Base-by-base conservation (phyloP, 2,888 invertebrate genomes). In the Harpagoxenus sublaevis region DNA sequence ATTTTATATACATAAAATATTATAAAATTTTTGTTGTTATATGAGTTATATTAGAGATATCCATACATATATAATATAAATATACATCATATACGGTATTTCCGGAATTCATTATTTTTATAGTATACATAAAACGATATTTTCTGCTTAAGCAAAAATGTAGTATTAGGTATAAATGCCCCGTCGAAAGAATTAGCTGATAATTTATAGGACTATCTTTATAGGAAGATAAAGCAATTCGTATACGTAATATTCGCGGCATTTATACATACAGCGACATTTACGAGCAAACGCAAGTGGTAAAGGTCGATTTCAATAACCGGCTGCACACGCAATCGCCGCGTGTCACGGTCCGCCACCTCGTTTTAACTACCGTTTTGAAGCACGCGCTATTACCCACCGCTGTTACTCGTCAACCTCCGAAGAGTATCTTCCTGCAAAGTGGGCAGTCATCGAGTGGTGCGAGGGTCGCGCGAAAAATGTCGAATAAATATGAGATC, bases 401-500 rank as follows among this genome's bases (percentile, higher is more conserved):
- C 57, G 45, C 77, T 77, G 66, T 77, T 78, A 68, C 42, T 42
- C 60, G 57, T n/a, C 60, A 42, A 18, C 48, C 65, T 18, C 62
- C 57, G n/a, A 45, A n/a, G 48, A 65, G 42, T 53, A 60, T 48
- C 60, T 62, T 83, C 23, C 51, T 23, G 77, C 53, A 53, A 70
- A 60, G 12, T 23, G 68, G 45, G 85, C 62, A 60, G 45, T 70
- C 57, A 63, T 79, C 86, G 77, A 31, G 10, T 10, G 8, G 5
- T 1, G 10, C 18, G 23, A 74, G 87, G 86, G 90, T 88, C 86
- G 86, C 83, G 85, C 53, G 48, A 81, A 89, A 89, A 89, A 87
- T 86, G 85, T 88, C 88, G 85, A 90, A 87, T 90, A 90, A 90
- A 90, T 90, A 90, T 87, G 90, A 86, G 87, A 88, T 84, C 77